Evolutionary conservation across 2,797 vertebrate genomes (phyloP), one percentile per base, ranked within the genome.

Genomic region (Eulemur albifrons): DNA sequence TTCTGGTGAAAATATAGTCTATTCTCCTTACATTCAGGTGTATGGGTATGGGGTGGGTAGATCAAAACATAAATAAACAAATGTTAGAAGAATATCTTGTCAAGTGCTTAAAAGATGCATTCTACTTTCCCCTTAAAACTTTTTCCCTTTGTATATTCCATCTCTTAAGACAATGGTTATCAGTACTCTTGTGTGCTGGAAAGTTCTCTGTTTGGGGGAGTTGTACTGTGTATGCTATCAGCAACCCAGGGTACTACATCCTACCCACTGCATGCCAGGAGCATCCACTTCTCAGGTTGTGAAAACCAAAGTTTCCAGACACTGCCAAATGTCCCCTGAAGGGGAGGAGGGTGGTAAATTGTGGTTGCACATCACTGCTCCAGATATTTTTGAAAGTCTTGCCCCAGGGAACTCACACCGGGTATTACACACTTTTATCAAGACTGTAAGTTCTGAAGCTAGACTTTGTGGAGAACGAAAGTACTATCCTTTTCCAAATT

Each of bases 271-370:
- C 2, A 6, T 23, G 35, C 21, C 9, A 13, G 11, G 6, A n/a
- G 13, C 5, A 11, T 23, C 10, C 1, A n/a, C 4, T 15, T 35
- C 6, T 23, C 1, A 2, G 13, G 1, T 6, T 84, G 14, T 20
- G 15, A 69, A 38, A 40, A 75, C 4, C 21, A 57, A 23, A 65
- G 4, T 12, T 79, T 45, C 38, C 14, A 50, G 73, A 72, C 4
- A 15, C 52, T 45, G 14, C 8, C 27, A 43, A 10, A 32, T 57
- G 12, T 23, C 2, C 12, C n/a, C 38, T 20, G 11, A 17, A 65
- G 30, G 70, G 15, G 1, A 32, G 12, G 27, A 11, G 1, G 7
- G 8, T 18, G 32, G 54, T 17, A 13, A 76, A 13, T 3, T 50
- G 52, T 23, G 30, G 23, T 40, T 63, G 35, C 20, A 76, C 70